These are phyloP conservation scores for Busseola fusca DNA, from an alignment of 2,888 invertebrate genomes.

Conservation along the genomic window DNA sequence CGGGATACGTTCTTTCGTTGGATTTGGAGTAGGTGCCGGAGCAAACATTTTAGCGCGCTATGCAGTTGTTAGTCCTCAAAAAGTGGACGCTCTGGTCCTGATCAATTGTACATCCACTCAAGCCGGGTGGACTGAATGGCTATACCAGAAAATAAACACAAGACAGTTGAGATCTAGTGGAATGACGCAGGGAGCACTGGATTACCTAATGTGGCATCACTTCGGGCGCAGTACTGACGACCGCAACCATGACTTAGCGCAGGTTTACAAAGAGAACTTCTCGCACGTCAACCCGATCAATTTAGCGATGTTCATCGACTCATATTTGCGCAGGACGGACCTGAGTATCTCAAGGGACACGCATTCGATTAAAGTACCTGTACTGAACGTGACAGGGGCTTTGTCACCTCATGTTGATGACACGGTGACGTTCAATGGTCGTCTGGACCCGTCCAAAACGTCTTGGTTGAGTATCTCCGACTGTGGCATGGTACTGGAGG, in stretches of 20 bases:
- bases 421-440: slow-evolving; percentile 98
- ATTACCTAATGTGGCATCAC: slow-evolving; percentile 99
- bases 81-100: slow-evolving; percentile 96
- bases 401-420: slow-evolving; percentile 99
- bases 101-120: slow-evolving; percentile 98
- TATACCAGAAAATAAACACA: slow-evolving; percentile 98
- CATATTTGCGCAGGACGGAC: slow-evolving; percentile 97
- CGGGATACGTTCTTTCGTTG: slow-evolving; percentile 96
- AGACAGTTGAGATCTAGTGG: slow-evolving; percentile 95
- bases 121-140: slow-evolving; percentile 99
- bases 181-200: slow-evolving; percentile 97
- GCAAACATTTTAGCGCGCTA: slow-evolving; percentile 98
- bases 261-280: slow-evolving; percentile 97
- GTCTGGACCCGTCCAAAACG: slow-evolving; percentile 98
- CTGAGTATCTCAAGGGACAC: slow-evolving; percentile 92
- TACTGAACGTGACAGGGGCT: slow-evolving; percentile 98
- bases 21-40: slow-evolving; percentile 99
- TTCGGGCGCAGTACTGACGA: slow-evolving; percentile 97
- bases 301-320: slow-evolving; percentile 97
- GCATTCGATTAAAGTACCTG: slow-evolving; percentile 93
- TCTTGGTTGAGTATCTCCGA: slow-evolving; percentile 99
- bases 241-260: slow-evolving; percentile 97
- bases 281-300: slow-evolving; percentile 98
- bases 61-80: slow-evolving; percentile 95
- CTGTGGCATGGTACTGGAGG: slow-evolving; percentile 99